Percentiles rank a stretch among this genome's conserved stretches.
These are phyloP conservation scores for Pseudachorutes palmiensis DNA, from an alignment of 1,140 invertebrate species.

Conservation along the genomic window DNA sequence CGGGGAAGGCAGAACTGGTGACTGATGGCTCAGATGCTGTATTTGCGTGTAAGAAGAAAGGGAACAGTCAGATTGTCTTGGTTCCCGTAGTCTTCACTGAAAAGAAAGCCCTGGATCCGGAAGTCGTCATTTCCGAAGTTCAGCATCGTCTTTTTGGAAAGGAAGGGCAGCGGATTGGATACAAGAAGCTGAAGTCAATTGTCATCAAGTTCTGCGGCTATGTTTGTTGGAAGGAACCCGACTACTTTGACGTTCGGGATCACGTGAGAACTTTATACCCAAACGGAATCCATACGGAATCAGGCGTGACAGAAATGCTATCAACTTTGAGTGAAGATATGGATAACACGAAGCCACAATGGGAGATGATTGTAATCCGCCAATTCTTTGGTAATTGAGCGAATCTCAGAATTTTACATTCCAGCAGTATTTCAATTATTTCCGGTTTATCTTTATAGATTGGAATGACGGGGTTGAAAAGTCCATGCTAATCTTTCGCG, in stretches of 20 bases:
- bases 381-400: background rate
- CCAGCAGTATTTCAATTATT: background rate
- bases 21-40: background rate
- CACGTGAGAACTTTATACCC: background rate
- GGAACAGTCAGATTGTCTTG: background rate
- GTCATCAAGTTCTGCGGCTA: background rate
- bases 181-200: background rate
- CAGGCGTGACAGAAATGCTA: background rate
- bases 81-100: background rate
- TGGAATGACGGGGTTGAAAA: background rate
- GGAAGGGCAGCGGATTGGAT: background rate
- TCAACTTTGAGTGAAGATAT: background rate
- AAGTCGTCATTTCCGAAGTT: background rate
- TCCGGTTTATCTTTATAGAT: background rate
- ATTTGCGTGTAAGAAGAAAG: background rate
- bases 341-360: background rate
- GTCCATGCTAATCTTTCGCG: background rate
- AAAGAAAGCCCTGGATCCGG: background rate
- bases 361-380: background rate
- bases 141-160: background rate
- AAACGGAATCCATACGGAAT: background rate
- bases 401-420: background rate
- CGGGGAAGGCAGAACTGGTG: background rate
- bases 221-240: background rate
- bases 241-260: background rate